Percentiles rank a stretch among this genome's conserved stretches.
These are phyloP conservation scores for Tenthredo scrophulariae DNA, from an alignment of 2,888 invertebrate species.

Conservation along the genomic window DNA sequence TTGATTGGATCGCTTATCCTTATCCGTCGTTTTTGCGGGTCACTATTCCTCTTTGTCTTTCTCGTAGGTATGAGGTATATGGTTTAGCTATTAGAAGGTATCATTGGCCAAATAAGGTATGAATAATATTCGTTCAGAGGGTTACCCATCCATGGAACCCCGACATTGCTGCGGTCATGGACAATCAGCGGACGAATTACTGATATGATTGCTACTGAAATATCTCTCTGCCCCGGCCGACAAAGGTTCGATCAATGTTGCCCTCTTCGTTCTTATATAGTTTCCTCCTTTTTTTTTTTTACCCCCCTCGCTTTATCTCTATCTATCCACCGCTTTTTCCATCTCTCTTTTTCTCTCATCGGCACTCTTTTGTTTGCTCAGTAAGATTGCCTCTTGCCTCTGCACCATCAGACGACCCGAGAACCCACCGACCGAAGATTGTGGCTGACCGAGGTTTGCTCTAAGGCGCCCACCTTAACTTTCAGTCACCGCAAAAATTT, in stretches of 20 bases:
- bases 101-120: constrained; percentile 76
- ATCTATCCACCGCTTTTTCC: constrained; percentile 37
- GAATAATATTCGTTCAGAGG: constrained; percentile 67
- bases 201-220: constrained; percentile 75
- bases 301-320: constrained; percentile 51
- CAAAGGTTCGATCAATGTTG: constrained; percentile 71
- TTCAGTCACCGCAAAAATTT: constrained; percentile 73
- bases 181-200: constrained; percentile 64
- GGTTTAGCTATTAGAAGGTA: constrained; percentile 69
- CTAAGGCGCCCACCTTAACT: constrained; percentile 72
- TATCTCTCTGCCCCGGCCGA: constrained; percentile 68
- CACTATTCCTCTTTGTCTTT: constrained; percentile 57
- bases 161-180: constrained; percentile 48
- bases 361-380: constrained; percentile 75
- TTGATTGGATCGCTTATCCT: constrained; percentile 78
- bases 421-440: constrained; percentile 75
- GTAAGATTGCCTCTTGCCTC: constrained; percentile 70
- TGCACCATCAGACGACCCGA: constrained; percentile 60
- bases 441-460: constrained; percentile 76
- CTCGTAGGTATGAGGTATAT: constrained; percentile 40
- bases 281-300: constrained; percentile 53
- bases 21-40: constrained; percentile 74
- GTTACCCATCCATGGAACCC: constrained; percentile 50
- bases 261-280: constrained; percentile 59
- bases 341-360: constrained; percentile 53